Evolutionary conservation across 2,113 vertebrate genomes (phyloP).

Genomic region (Mixornis gularis): DNA sequence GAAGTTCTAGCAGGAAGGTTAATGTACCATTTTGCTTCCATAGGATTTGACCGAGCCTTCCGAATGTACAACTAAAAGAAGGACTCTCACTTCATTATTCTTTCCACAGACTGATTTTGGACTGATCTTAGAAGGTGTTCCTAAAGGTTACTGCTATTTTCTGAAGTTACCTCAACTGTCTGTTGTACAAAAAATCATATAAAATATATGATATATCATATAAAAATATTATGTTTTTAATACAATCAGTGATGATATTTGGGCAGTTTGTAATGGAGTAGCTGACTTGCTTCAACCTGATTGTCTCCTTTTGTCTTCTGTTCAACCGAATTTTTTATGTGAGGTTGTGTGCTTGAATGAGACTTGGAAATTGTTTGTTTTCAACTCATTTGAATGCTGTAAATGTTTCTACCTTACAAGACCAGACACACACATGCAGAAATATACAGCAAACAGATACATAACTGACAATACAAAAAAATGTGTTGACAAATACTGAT

Average conservation of each 20-base stretch:
- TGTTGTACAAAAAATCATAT: background rate
- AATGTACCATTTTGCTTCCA: background rate
- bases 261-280: background rate
- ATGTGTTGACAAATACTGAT: background rate
- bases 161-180: background rate
- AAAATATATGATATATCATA: too few relatives aligned
- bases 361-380: background rate
- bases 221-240: background rate
- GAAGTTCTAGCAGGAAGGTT: background rate
- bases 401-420: background rate
- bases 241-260: background rate
- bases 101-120: background rate
- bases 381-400: background rate
- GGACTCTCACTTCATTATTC: background rate
- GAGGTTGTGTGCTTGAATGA: background rate
- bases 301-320: background rate
- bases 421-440: background rate
- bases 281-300: background rate
- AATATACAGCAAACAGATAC: background rate
- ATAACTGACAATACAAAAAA: background rate
- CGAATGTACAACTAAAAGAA: background rate
- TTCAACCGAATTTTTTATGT: background rate
- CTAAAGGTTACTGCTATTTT: background rate
- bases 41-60: background rate
- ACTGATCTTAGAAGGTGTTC: background rate